Base-by-base conservation (phyloP, 1,140 invertebrate genomes). In the Conopomorpha cramerella region DNA sequence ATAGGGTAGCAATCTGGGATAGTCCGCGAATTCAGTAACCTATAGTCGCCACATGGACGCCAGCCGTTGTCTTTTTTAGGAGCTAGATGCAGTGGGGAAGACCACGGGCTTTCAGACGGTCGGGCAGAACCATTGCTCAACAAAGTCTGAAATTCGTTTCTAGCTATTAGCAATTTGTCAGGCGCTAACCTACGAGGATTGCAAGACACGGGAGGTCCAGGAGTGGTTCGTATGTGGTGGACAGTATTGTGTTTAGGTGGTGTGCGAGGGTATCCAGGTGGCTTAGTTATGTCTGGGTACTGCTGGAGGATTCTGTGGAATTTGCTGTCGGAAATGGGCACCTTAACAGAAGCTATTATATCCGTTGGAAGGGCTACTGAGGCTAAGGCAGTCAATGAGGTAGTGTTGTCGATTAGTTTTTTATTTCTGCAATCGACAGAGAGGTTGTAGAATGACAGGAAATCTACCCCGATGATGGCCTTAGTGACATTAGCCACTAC, bases 141-240 rank as follows among this genome's bases (percentile, higher is more conserved):
- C 2, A 47, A 10, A 17, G 27, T 15, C 28, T 10, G 12, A 8
- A 30, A 10, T 13, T 30, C 28, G 12, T 30, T 30, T 30, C 12
- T 7, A 6, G 28, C 12, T 8, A 30, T 30, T 30, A 8, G 6
- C 6, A 30, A 30, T 30, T 30, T 30, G 12, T 30, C 7, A 4
- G 28, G 28, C 4, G 8, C 28, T 30, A 30, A 30, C 6, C 28
- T 8, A 13, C 28, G 8, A 30, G 28, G 8, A n/a, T 6, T n/a
- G 23, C 6, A 25, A 25, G 23, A 25, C 23, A 63, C 48, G 12
- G 68, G 63, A 23, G 44, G 47, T 3, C 60, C 66, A 11, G 39
- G 34, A 3, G 41, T 60, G 8, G 49, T 56, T 8, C 27, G 31
- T 19, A 46, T 52, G 36, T 36, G 18, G 16, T 52, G 46, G 8